These are phyloP conservation scores for Clepsis dumicolana DNA, from an alignment of 2,888 invertebrate genomes.

Conservation along the genomic window DNA sequence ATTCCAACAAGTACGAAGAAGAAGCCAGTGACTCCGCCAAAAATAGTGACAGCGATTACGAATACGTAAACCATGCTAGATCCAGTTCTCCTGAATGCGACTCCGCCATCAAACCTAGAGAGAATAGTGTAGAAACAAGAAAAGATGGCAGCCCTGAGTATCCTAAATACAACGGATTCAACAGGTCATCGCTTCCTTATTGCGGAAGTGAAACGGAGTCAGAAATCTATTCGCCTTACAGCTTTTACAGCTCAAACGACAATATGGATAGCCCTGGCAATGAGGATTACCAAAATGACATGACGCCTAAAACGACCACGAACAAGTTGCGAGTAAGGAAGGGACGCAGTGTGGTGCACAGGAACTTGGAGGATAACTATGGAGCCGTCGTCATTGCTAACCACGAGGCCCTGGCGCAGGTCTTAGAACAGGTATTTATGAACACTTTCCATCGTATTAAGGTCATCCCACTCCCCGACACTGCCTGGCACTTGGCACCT, in stretches of 20 bases:
- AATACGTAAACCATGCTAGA: constrained; percentile 88
- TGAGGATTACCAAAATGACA: constrained; percentile 78
- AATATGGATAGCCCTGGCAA: constrained; percentile 78
- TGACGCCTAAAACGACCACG: constrained; percentile 81
- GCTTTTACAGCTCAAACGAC: constrained; percentile 89
- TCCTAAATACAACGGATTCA: constrained; percentile 86
- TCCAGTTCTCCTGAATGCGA: constrained; percentile 90
- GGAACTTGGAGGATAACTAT: constrained; percentile 95
- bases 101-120: constrained; percentile 82
- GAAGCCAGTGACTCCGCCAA: constrained; percentile 79
- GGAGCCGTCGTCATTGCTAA: constrained; percentile 96
- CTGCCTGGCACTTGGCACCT: too few relatives aligned
- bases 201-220: constrained; percentile 94
- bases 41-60: constrained; percentile 87
- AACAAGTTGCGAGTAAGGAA: constrained; percentile 91
- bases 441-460: too few relatives aligned
- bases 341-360: constrained; percentile 93
- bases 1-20: constrained; percentile 77
- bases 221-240: constrained; percentile 93
- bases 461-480: too few relatives aligned
- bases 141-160: constrained; percentile 80
- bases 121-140: constrained; percentile 61
- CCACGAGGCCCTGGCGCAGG: constrained; percentile 95
- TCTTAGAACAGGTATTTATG: constrained; percentile 91
- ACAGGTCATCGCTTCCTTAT: constrained; percentile 91